Evolutionary conservation across 1,140 invertebrate genomes (phyloP), one percentile per base, ranked within the genome.

Genomic region (Drosophila subpulchrella): DNA sequence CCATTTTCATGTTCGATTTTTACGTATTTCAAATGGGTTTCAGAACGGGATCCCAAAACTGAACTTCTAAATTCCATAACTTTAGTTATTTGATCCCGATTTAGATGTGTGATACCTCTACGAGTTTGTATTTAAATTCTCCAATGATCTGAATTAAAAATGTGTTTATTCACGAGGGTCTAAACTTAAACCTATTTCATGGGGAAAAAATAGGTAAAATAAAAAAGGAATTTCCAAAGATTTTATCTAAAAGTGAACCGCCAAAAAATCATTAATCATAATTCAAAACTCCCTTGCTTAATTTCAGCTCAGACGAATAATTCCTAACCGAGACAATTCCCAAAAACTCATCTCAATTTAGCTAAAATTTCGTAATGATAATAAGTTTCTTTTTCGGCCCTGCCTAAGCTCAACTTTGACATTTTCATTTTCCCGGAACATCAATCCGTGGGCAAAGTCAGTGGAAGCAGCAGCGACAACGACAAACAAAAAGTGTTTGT

Each of bases 401-500:
- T 30, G 66, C 53, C 68, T 41, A 41, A 41, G 66, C 75, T 77
- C 71, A 83, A 78, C 72, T 78, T 80, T 85, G 78, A 85, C 81
- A 85, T 83, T 84, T 83, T 68, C 80, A 78, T 82, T 70, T 83
- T 82, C 71, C 61, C 27, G 58, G 70, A 60, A 55, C 48, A 67
- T 41, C 73, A 78, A 75, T 66, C 62, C 51, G 47, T 55, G 41
- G 42, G 63, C 55, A 60, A 77, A 75, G 73, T 73, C 70, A 75
- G 58, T 48, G 38, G 44, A 55, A 54, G 61, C 30, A 66, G 65
- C 46, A 24, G 42, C 42, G 36, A 38, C 66, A 83, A 85, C 62
- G 82, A 77, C 82, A 88, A 75, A 79, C 84, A 84, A 89, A 89
- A 89, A 84, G 80, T 88, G 84, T 89, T 88, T 88, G 84, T 89